Conservation (phyloP, 1,140 invertebrate genomes). For the Drosophila arizonae region DNA sequence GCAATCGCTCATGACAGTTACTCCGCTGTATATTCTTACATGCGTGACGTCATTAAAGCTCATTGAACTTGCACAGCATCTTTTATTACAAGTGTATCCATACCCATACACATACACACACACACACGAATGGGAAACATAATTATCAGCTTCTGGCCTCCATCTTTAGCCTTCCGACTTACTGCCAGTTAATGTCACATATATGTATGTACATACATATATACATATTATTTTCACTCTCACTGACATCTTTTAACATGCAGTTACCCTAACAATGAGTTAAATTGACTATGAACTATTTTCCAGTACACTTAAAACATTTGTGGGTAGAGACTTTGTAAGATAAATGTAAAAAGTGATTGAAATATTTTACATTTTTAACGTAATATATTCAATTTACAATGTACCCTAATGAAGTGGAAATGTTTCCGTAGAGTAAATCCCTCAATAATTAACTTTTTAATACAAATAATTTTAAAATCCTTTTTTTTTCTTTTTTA, state of each 20-base stretch:
- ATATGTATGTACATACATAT: neutral
- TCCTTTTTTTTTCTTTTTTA: neutral
- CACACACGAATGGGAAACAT: slow-evolving; percentile 1
- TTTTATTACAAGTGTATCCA: neutral
- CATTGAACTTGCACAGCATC: slow-evolving; percentile 55
- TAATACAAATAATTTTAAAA: too few relatives aligned
- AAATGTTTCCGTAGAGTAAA: too few relatives aligned
- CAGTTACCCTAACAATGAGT: slow-evolving; percentile 17
- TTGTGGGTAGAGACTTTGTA: too few relatives aligned
- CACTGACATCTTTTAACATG: slow-evolving; percentile 5
- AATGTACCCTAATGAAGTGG: too few relatives aligned
- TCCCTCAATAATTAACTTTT: too few relatives aligned
- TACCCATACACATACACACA: neutral
- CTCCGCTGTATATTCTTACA: neutral
- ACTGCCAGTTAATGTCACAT: slow-evolving; percentile 10
- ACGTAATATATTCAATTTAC: too few relatives aligned
- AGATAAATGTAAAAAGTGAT: too few relatives aligned
- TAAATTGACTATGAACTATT: neutral
- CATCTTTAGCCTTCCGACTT: slow-evolving; percentile 29
- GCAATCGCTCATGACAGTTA: slow-evolving; percentile 20
- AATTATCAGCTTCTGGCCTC: slow-evolving; percentile 23
- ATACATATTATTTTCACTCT: slow-evolving; percentile 33
- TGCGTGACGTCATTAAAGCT: slow-evolving; percentile 43
- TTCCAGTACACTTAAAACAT: too few relatives aligned
- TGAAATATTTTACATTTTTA: too few relatives aligned